Evolutionary conservation across 1,140 invertebrate species (phyloP).

Genomic region (Drosophila tsacasi): DNA sequence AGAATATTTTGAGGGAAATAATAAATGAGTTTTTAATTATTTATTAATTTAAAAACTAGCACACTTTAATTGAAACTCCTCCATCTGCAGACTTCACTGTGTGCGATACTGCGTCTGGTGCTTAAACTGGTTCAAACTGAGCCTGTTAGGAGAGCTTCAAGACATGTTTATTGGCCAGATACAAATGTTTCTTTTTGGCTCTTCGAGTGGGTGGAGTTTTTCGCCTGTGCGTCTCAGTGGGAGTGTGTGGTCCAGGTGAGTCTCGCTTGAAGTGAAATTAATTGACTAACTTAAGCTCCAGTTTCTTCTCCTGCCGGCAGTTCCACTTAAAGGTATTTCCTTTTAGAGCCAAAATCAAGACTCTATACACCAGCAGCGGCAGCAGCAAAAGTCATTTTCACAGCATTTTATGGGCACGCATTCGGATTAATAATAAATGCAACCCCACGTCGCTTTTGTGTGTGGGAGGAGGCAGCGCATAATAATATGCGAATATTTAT

Average conservation of each 20-base stretch:
- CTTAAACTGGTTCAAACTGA: constrained; percentile 67
- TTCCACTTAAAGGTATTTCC: constrained; percentile 19
- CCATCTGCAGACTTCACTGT: not conserved
- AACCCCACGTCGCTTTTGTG: constrained; percentile 10
- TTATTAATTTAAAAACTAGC: not conserved
- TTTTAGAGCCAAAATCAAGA: constrained; percentile 13
- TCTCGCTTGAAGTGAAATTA: constrained; percentile 12
- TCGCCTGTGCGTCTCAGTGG: not conserved
- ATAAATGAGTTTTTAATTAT: too few species aligned
- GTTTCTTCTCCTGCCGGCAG: not conserved
- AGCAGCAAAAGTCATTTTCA: constrained; percentile 49
- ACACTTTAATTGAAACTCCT: not conserved
- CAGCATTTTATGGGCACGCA: constrained; percentile 57
- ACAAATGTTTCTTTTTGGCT: constrained; percentile 41
- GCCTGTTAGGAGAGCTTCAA: constrained; percentile 51
- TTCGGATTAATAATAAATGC: constrained; percentile 77
- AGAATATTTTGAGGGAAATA: too few species aligned
- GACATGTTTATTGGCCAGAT: constrained; percentile 75
- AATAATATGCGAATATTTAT: constrained; percentile 63
- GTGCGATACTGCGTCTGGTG: not conserved
- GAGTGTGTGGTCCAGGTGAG: not conserved
- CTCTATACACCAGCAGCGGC: not conserved
- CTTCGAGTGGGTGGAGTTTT: constrained; percentile 29
- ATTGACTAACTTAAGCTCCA: constrained; percentile 8
- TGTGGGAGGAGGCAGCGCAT: constrained; percentile 12